Conservation (phyloP, 2,113 vertebrate genomes). For the Malurus melanocephalus region DNA sequence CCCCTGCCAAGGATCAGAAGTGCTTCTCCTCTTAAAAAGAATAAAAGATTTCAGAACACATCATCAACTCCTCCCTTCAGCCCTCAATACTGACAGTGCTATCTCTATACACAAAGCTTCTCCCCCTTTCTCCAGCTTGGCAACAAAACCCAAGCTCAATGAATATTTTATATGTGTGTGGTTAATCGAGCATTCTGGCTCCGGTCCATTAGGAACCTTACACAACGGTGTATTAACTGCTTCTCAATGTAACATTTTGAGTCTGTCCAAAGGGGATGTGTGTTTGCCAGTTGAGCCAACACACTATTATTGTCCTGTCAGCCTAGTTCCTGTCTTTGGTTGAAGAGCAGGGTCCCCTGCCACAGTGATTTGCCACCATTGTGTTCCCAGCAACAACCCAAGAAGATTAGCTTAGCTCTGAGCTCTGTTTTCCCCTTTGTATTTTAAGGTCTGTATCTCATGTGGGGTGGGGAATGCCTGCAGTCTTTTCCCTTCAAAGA, state of each 20-base stretch:
- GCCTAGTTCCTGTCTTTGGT: slow-evolving; percentile 7
- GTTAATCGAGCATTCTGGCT: slow-evolving; percentile 70
- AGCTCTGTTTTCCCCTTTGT: not conserved
- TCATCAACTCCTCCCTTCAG: slow-evolving; percentile 25
- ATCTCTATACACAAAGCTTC: slow-evolving; percentile 11
- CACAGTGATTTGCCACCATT: not conserved
- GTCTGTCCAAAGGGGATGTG: slow-evolving; percentile 56
- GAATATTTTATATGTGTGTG: slow-evolving; percentile 72
- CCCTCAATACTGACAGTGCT: slow-evolving; percentile 31
- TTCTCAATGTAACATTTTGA: slow-evolving; percentile 59
- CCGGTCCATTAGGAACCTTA: slow-evolving; percentile 65
- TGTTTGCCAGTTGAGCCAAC: slow-evolving; percentile 56
- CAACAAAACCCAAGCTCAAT: slow-evolving; percentile 68
- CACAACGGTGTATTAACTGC: slow-evolving; percentile 71
- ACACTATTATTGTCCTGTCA: slow-evolving; percentile 30
- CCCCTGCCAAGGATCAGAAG: slow-evolving; percentile 47
- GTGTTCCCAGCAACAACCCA: not conserved
- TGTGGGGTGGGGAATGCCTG: not conserved
- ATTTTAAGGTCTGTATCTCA: not conserved
- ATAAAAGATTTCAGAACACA: slow-evolving; percentile 14
- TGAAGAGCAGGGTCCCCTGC: not conserved
- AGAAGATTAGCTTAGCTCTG: not conserved
- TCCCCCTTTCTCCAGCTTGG: slow-evolving; percentile 37
- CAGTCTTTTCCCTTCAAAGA: not conserved
- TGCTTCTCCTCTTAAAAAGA: slow-evolving; percentile 13